Base-by-base conservation (phyloP, 2,888 invertebrate genomes). In the Argynnis bischoffii region DNA sequence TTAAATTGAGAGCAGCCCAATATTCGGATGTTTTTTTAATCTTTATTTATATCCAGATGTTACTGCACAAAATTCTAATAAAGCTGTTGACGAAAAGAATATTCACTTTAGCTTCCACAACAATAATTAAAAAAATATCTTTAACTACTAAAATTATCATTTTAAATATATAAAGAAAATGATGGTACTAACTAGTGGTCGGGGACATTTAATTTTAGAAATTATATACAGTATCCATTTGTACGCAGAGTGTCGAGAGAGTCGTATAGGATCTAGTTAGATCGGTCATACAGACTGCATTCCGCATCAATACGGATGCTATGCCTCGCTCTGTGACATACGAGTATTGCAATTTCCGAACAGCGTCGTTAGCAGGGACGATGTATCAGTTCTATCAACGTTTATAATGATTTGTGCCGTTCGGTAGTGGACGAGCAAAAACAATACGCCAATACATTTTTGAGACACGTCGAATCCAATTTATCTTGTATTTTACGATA, bases 311-410 rank as follows among this genome's bases (percentile, higher is more conserved):
- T 85, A 84, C 82, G 81, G 81, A 79, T 80, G 79, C 82, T 81
- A 80, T 79, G 82, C 81, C 80, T 77, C 81, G 79, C 78, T 79
- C 82, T 80, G 82, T 89, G 87, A 89, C 89, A 88, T 85, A 87
- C 84, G 88, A 88, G 86, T 85, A 87, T 88, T 87, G 89, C 87
- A 88, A 89, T 89, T 87, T 89, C 88, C 88, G 87, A 86, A 83
- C 79, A 79, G 78, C 79, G 81, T 88, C 83, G 86, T 88, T 87
- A 85, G 72, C 76, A 69, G 57, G 72, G 69, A 66, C 79, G 75
- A 79, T 78, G 81, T 80, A 78, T 80, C 82, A 79, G 79, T 77
- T 77, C 79, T 74, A 78, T 79, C 79, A 80, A 69, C 75, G 69
- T 71, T 70, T 55, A 74, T 73, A 72, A 86, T 87, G 85, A 86